Conservation (phyloP, 2,888 invertebrate genomes). For the Hypsopygia costalis region DNA sequence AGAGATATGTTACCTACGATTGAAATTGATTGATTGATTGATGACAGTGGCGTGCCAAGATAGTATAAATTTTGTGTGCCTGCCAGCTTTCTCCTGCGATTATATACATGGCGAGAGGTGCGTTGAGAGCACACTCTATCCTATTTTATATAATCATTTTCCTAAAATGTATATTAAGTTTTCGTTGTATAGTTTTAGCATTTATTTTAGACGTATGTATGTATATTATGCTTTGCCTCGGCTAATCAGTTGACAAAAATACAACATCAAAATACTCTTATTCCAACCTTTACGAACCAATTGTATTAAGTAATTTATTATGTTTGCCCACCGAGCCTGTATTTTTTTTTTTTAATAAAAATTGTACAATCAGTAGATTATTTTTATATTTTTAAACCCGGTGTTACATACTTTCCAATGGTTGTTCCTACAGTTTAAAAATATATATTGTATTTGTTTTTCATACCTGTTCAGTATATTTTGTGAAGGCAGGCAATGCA, state of each 20-base stretch:
- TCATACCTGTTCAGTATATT: neutral
- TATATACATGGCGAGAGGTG: no score
- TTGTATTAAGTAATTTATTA: conserved; percentile 36
- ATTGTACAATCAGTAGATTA: conserved; percentile 27
- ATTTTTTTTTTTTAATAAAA: conserved; percentile 30
- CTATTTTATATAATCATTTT: conserved; percentile 33
- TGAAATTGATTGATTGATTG: no score
- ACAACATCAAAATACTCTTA: conserved; percentile 39
- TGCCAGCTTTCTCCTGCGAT: neutral
- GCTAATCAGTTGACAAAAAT: conserved; percentile 28
- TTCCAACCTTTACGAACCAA: conserved; percentile 26
- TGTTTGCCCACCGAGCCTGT: conserved; percentile 52
- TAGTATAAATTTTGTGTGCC: neutral
- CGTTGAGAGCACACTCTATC: no score
- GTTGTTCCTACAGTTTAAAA: neutral
- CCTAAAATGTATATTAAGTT: conserved; percentile 35
- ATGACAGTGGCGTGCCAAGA: neutral
- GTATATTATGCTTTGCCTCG: conserved; percentile 47
- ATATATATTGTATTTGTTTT: neutral
- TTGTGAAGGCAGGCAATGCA: no score
- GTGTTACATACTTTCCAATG: neutral
- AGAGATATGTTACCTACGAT: no score
- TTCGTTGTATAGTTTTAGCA: conserved; percentile 52
- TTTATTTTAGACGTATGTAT: conserved; percentile 46
- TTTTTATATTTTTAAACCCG: neutral